phyloP scores from a whole-genome alignment of 2,797 vertebrate genomes.

The Gallinago solitaria region DNA sequence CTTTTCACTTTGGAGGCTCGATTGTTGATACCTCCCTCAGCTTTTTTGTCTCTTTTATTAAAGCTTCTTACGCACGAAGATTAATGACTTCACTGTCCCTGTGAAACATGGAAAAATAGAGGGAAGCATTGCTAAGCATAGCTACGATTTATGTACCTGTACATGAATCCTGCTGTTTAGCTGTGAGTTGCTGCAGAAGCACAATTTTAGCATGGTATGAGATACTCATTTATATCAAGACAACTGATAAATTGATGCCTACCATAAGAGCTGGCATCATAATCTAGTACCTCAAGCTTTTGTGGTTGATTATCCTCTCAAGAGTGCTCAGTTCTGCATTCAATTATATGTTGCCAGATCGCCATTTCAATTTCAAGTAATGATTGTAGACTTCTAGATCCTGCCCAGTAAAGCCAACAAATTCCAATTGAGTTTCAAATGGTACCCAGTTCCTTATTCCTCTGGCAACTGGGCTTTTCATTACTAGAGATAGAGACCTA shows the following conservation, averaged over 20 bases:
- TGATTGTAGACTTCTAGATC: not conserved
- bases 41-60: not conserved
- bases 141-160: not conserved
- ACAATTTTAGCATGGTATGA: not conserved
- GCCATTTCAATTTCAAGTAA: not conserved
- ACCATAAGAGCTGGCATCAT: not conserved
- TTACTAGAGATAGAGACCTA: not conserved
- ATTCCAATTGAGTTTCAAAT: not conserved
- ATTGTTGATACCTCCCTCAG: not conserved
- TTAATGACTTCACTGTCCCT: not conserved
- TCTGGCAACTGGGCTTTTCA: not conserved
- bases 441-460: not conserved
- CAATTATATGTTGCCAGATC: not conserved
- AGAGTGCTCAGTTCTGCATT: not conserved
- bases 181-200: conserved; percentile 27
- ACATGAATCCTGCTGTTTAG: not conserved
- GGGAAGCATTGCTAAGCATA: not conserved
- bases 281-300: not conserved
- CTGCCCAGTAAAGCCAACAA: not conserved
- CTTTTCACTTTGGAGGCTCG: not conserved
- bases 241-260: conserved; percentile 43
- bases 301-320: conserved; percentile 26
- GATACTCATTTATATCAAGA: not conserved
- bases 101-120: not conserved
- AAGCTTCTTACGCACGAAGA: not conserved